Evolutionary conservation across 2,113 vertebrate genomes (phyloP), one percentile per base, ranked within the genome.

Genomic region (Alethe castanea): DNA sequence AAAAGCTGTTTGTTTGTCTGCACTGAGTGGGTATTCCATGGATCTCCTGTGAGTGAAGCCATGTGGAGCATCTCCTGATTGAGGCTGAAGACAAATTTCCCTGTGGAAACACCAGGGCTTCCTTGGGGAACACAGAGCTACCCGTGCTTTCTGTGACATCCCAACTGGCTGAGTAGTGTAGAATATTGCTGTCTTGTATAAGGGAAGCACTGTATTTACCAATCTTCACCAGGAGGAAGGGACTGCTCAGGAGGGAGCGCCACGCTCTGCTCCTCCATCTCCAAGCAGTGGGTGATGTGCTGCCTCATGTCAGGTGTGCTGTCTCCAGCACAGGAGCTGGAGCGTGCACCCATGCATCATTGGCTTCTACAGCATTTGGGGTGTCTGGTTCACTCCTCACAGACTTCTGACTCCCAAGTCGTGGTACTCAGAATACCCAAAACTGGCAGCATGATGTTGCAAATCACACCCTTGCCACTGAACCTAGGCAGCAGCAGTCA

Each of bases 321-420:
- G n/a, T 76, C 31, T 87, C 35, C 2, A 4, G n/a, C 35, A 15
- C 0, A 0, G 25, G 26, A 54, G 2, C 61, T 42, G 47, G 22
- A 77, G 38, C 0, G 0, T 47, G 26, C 14, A 40, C 14, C 3
- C 3, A 0, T 53, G 14, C 5, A 10, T 64, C 13, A 0, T 4
- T 40, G 60, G 16, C 67, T 71, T 22, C 38, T 61, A 2, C 44
- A 64, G 38, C 19, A 2, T 19, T 66, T 33, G 24, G 6, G 12
- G 5, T 66, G 47, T 77, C 57, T 62, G 47, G 5, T 78, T 89
- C 53, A 17, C 20, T 65, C 59, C 56, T 81, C 35, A 15, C 23
- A 78, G 52, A 8, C 52, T 80, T 44, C 33, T 78, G 62, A 42
- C 38, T 77, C 25, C 2, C 17, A 18, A 22, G 5, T 26, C 4